A percentile compares a stretch with the other conserved stretches of the same genome.
Conservation (phyloP, 2,888 invertebrate genomes). For the Hirtodrosophila histrioides region DNA sequence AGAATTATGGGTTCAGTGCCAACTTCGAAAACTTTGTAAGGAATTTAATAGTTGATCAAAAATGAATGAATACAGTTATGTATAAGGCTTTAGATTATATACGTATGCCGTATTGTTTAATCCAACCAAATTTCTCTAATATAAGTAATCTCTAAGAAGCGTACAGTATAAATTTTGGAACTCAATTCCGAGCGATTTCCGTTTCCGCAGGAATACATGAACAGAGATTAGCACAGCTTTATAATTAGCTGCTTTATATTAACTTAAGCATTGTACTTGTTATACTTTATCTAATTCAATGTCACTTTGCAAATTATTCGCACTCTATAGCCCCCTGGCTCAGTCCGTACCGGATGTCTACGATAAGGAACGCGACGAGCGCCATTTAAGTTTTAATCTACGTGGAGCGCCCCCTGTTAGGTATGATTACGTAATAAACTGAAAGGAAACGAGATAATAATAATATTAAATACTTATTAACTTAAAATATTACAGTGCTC, state of each 20-base stretch:
- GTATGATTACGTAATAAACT: constrained; percentile 44
- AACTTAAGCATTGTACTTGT: background rate
- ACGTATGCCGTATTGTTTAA: no score
- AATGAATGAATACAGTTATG: no score
- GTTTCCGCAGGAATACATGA: background rate
- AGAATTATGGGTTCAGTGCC: no score
- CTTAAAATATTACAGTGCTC: constrained; percentile 21
- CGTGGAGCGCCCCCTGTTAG: constrained; percentile 44
- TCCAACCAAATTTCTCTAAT: no score
- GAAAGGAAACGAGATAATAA: constrained; percentile 25
- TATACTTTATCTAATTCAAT: constrained; percentile 27
- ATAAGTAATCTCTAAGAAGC: no score
- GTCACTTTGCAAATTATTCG: constrained; percentile 33
- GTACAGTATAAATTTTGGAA: no score
- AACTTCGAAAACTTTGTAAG: no score
- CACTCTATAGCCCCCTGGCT: constrained; percentile 61
- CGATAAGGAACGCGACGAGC: constrained; percentile 74
- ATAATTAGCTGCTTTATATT: background rate
- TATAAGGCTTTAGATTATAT: no score
- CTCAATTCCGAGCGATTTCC: background rate
- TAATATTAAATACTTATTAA: constrained; percentile 10
- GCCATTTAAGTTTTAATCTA: constrained; percentile 54
- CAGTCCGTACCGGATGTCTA: constrained; percentile 54
- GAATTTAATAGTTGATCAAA: no score
- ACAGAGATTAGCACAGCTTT: background rate